These are phyloP conservation scores for Athalia cordata DNA, from an alignment of 2,888 invertebrate genomes.

Conservation along the genomic window DNA sequence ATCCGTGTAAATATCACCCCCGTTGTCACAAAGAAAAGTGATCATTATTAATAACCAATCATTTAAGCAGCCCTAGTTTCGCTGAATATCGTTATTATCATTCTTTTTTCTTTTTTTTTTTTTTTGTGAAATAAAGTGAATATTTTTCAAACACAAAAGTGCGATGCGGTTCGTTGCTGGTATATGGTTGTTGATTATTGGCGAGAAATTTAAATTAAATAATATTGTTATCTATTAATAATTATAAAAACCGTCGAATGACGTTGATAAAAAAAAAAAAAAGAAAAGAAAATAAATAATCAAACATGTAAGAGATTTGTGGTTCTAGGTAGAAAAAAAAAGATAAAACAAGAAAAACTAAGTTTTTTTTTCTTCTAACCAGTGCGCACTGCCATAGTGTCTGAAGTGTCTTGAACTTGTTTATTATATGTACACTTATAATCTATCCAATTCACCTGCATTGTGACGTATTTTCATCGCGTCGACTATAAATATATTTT, in stretches of 20 bases:
- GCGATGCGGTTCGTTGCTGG: conserved; percentile 45
- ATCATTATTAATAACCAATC: conserved; percentile 30
- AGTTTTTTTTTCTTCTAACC: conserved; percentile 37
- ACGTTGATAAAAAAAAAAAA: conserved; percentile 38
- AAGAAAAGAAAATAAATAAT: conserved; percentile 42
- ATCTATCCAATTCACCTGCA: conserved; percentile 36
- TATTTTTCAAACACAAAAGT: conserved; percentile 44
- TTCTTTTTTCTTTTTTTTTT: no score
- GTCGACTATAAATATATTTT: conserved; percentile 15
- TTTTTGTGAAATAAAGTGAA: conserved; percentile 9
- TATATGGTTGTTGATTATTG: conserved; percentile 48
- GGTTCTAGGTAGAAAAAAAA: conserved; percentile 37
- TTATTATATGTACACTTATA: conserved; percentile 16
- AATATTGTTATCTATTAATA: conserved; percentile 48
- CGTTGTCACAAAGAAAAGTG: conserved; percentile 36
- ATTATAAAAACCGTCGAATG: conserved; percentile 44
- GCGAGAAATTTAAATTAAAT: conserved; percentile 45
- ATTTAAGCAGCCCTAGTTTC: conserved; percentile 26
- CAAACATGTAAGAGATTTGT: conserved; percentile 29
- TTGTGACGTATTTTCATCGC: conserved; percentile 26
- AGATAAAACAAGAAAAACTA: conserved; percentile 25
- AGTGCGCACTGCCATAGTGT: conserved; percentile 46
- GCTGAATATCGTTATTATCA: background rate
- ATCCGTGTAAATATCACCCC: conserved; percentile 24
- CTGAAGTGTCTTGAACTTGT: conserved; percentile 43